Conservation (phyloP, 2,113 vertebrate species). For the Sprattus sprattus region DNA sequence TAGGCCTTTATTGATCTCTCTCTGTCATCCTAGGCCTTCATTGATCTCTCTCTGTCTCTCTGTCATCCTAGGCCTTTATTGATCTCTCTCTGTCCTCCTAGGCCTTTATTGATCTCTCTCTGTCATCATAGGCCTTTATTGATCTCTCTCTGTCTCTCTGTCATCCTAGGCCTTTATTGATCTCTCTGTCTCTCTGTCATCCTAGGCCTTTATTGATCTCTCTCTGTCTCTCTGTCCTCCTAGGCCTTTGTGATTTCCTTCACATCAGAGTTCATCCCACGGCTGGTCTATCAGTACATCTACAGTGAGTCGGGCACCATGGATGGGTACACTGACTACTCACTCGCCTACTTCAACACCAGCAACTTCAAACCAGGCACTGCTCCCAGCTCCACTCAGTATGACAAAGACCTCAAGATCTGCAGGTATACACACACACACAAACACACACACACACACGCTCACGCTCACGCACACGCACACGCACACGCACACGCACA, state of each 20-base stretch:
- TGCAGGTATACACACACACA: constrained; percentile 82
- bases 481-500: too few species aligned
- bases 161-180: too few species aligned
- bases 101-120: too few species aligned
- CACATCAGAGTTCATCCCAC: constrained; percentile 95
- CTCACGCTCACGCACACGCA: constrained; percentile 21
- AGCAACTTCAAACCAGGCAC: constrained; percentile 87
- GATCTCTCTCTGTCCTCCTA: too few species aligned
- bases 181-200: neutral
- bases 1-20: constrained; percentile 79
- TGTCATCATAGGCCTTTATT: too few species aligned
- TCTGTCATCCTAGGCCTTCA: constrained; percentile 80
- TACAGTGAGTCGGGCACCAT: constrained; percentile 90
- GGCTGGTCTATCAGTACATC: constrained; percentile 90
- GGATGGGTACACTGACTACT: constrained; percentile 93
- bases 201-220: constrained; percentile 94
- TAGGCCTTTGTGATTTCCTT: constrained; percentile 97
- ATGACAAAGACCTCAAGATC: constrained; percentile 79
- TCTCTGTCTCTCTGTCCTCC: constrained; percentile 70
- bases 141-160: too few species aligned
- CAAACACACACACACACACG: neutral
- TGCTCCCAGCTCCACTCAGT: constrained; percentile 79
- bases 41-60: constrained; percentile 89
- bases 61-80: constrained; percentile 81
- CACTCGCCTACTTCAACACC: constrained; percentile 93